A percentile compares a stretch with the other conserved stretches of the same genome.
Conservation (phyloP, 2,888 invertebrate genomes). For the Plagiodera versicolora region DNA sequence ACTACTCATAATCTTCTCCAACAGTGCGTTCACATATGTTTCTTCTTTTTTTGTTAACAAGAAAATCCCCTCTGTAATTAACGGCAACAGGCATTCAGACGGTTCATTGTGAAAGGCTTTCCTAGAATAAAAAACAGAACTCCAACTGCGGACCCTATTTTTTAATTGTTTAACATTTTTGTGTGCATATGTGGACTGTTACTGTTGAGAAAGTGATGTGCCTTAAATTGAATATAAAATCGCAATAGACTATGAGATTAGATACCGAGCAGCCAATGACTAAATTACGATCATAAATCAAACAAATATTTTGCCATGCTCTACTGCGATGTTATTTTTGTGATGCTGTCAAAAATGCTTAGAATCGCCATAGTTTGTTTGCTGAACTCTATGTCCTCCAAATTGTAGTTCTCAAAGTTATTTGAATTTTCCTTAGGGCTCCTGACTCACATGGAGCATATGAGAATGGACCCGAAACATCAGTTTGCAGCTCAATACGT, state of each 20-base stretch:
- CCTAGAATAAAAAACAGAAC: slow-evolving; percentile 1
- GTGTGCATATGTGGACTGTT: slow-evolving; percentile 40
- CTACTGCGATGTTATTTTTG: slow-evolving; percentile 1
- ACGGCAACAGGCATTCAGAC: slow-evolving; percentile 14
- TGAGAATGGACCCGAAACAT: slow-evolving; percentile 96
- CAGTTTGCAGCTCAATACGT: slow-evolving; percentile 95
- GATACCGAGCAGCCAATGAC: too few species aligned
- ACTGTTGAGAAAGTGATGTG: slow-evolving; percentile 40
- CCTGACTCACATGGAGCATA: slow-evolving; percentile 92
- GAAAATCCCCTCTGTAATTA: slow-evolving; percentile 2
- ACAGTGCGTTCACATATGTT: slow-evolving; percentile 36
- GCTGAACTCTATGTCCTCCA: slow-evolving; percentile 12
- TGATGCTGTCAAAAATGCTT: slow-evolving; percentile 9
- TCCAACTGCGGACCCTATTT: slow-evolving; percentile 1
- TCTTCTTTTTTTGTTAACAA: slow-evolving; percentile 15
- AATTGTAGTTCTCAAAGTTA: background rate
- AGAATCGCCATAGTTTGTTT: slow-evolving; percentile 19
- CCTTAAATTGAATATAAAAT: slow-evolving; percentile 9
- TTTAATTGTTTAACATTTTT: slow-evolving; percentile 26
- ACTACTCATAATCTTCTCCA: slow-evolving; percentile 34
- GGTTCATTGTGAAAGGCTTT: slow-evolving; percentile 10
- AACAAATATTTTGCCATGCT: background rate
- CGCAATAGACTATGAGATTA: background rate
- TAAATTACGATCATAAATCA: too few species aligned
- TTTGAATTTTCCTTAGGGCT: slow-evolving; percentile 65